These are phyloP conservation scores for Eurois occulta DNA, from an alignment of 2,888 invertebrate species.

Conservation along the genomic window DNA sequence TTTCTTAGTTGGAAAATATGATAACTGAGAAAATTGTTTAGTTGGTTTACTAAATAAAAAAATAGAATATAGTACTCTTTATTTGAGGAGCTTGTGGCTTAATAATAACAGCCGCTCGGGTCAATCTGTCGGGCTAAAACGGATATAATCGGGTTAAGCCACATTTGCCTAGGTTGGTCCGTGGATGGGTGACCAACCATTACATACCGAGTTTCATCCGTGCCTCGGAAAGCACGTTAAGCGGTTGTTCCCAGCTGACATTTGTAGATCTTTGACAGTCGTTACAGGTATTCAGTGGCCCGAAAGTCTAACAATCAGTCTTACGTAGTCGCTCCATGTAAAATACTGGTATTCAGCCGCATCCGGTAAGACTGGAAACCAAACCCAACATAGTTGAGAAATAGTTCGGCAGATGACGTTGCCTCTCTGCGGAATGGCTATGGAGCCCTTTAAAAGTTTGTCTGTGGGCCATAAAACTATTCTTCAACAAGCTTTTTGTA, in stretches of 20 bases:
- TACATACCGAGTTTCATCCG: not conserved
- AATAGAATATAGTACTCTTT: not conserved
- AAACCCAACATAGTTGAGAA: too few species aligned
- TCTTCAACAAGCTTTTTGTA: too few species aligned
- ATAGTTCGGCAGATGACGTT: too few species aligned
- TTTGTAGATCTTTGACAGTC: not conserved
- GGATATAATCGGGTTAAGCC: too few species aligned
- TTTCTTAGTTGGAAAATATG: not conserved
- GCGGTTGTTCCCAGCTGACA: not conserved
- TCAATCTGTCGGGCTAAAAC: too few species aligned
- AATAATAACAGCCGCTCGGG: not conserved
- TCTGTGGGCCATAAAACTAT: too few species aligned
- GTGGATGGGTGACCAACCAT: not conserved
- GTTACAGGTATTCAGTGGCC: not conserved
- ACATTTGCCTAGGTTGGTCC: not conserved
- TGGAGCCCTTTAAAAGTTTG: too few species aligned
- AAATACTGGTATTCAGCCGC: not conserved
- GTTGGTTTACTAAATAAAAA: not conserved
- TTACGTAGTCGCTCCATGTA: not conserved
- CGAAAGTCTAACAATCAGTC: too few species aligned
- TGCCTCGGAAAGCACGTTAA: not conserved
- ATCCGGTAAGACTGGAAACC: too few species aligned
- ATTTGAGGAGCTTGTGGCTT: not conserved
- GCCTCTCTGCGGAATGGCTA: too few species aligned
- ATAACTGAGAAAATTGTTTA: not conserved